Evolutionary conservation across 2,888 invertebrate species (phyloP).

Genomic region (Isoperla grammatica): DNA sequence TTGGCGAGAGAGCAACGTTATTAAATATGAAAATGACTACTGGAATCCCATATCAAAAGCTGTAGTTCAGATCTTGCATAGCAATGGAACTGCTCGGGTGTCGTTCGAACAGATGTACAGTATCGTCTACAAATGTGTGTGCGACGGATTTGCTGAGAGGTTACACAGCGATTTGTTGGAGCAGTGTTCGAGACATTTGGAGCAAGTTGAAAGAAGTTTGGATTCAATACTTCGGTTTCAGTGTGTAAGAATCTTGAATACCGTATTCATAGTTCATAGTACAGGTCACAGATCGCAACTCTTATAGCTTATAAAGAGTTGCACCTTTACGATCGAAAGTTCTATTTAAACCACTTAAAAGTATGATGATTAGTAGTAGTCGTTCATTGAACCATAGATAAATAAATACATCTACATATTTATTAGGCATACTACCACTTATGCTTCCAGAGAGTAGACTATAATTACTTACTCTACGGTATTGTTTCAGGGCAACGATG

Average conservation of each 20-base stretch:
- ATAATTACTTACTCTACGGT: too few relatives aligned
- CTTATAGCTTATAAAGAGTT: too few relatives aligned
- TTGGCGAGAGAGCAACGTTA: not conserved
- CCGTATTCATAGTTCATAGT: too few relatives aligned
- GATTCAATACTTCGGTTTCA: not conserved
- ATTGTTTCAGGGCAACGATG: slow-evolving; percentile 22
- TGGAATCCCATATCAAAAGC: slow-evolving; percentile 27
- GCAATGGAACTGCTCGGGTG: slow-evolving; percentile 20
- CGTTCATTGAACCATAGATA: too few relatives aligned
- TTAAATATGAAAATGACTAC: slow-evolving; percentile 22
- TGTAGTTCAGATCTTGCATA: slow-evolving; percentile 25
- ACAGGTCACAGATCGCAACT: too few relatives aligned
- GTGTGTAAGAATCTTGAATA: too few relatives aligned
- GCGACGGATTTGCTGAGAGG: slow-evolving; percentile 29
- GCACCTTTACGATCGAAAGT: too few relatives aligned
- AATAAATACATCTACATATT: too few relatives aligned
- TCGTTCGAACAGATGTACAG: slow-evolving; percentile 30
- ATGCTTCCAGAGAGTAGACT: too few relatives aligned
- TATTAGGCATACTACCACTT: too few relatives aligned
- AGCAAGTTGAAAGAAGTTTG: slow-evolving; percentile 24
- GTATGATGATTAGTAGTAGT: too few relatives aligned
- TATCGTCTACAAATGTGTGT: slow-evolving; percentile 29
- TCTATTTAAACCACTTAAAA: too few relatives aligned
- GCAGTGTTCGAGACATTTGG: slow-evolving; percentile 26
- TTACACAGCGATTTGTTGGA: slow-evolving; percentile 26